A percentile compares a stretch with the other conserved stretches of the same genome.
These are phyloP conservation scores for Chiroxiphia lanceolata DNA, from an alignment of 2,797 vertebrate species.

Conservation along the genomic window DNA sequence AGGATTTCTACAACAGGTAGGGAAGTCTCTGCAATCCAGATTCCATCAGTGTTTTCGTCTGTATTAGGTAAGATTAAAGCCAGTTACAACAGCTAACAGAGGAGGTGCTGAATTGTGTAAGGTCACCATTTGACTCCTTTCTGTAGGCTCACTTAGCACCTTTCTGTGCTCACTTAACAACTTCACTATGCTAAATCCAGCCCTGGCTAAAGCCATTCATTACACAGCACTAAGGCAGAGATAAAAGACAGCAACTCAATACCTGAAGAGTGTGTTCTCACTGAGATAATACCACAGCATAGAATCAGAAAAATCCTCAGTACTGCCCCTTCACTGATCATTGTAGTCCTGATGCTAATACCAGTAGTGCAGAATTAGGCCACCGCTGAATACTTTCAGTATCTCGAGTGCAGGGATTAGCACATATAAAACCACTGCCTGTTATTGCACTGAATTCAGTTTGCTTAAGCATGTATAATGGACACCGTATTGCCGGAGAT, in stretches of 20 bases:
- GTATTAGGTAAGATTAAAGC: slow-evolving; percentile 14
- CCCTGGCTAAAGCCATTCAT: background rate
- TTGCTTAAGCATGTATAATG: background rate
- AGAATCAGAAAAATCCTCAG: background rate
- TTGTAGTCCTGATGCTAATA: background rate
- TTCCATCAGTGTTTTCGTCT: background rate
- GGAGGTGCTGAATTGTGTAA: background rate
- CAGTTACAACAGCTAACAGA: background rate
- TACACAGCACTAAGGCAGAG: background rate
- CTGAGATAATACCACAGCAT: background rate
- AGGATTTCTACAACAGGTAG: background rate
- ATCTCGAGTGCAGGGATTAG: background rate
- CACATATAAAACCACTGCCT: background rate
- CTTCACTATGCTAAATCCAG: background rate
- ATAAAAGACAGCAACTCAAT: background rate
- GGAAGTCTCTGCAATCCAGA: background rate
- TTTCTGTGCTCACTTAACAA: background rate
- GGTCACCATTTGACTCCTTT: background rate
- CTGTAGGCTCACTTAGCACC: background rate
- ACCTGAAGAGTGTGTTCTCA: background rate
- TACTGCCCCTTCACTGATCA: background rate
- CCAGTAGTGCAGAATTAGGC: background rate
- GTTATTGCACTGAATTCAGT: background rate
- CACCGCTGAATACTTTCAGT: background rate
- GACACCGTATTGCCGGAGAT: background rate